A percentile compares a stretch with the other conserved stretches of the same genome.
These are phyloP conservation scores for Apamea crenata DNA, from an alignment of 2,888 invertebrate species.

Conservation along the genomic window DNA sequence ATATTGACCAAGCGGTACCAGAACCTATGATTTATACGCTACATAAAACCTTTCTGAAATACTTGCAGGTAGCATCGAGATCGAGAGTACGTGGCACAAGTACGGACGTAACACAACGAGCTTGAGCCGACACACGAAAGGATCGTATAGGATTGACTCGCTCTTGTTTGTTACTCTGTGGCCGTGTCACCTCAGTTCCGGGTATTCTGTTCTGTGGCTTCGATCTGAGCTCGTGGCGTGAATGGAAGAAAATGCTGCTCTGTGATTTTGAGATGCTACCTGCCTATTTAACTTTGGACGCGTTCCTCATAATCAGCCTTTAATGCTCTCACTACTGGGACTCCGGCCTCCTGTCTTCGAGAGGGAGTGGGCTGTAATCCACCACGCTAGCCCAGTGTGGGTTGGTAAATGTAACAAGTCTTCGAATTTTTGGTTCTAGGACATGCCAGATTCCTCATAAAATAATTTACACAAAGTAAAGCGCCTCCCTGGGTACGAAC, in stretches of 20 bases:
- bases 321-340: too few species aligned
- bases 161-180: constrained; percentile 32
- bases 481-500: too few species aligned
- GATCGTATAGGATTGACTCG: constrained; percentile 48
- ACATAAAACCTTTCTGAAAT: not conserved
- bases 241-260: not conserved
- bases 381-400: too few species aligned
- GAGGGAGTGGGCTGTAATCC: too few species aligned
- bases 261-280: not conserved
- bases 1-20: not conserved
- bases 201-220: not conserved
- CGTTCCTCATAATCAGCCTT: not conserved
- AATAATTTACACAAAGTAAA: too few species aligned
- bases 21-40: not conserved
- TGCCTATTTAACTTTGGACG: not conserved
- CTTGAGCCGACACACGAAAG: constrained; percentile 38
- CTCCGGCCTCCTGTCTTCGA: too few species aligned
- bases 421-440: too few species aligned
- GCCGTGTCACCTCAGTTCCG: constrained; percentile 2
- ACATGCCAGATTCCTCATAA: too few species aligned
- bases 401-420: too few species aligned
- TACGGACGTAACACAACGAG: not conserved
- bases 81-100: not conserved
- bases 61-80: not conserved
- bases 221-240: not conserved